Evolutionary conservation across 2,113 vertebrate genomes (phyloP).

Genomic region (Corythoichthys intestinalis): DNA sequence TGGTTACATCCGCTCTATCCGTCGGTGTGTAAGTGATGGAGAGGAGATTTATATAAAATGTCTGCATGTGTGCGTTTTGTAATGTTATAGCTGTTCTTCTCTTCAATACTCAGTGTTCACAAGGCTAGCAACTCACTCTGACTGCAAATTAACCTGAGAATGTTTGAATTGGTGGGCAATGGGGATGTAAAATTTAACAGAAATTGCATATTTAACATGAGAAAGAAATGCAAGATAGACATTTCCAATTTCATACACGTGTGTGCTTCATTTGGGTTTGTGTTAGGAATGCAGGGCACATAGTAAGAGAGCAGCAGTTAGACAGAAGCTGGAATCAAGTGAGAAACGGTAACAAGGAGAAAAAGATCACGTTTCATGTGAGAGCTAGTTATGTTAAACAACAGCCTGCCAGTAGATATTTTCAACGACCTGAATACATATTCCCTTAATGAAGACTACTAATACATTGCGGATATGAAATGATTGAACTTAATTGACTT

Average conservation of each 20-base stretch:
- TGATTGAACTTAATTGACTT: not conserved
- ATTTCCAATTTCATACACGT: slow-evolving; percentile 5
- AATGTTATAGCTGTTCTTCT: slow-evolving; percentile 63
- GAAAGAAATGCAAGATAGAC: slow-evolving; percentile 5
- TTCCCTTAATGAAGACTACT: slow-evolving; percentile 22
- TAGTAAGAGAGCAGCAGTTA: slow-evolving; percentile 48
- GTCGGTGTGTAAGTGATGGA: slow-evolving; percentile 23
- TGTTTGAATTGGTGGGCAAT: slow-evolving; percentile 59
- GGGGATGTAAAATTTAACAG: slow-evolving; percentile 61
- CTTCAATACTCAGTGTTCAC: slow-evolving; percentile 55
- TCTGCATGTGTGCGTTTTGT: slow-evolving; percentile 17
- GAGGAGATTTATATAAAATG: slow-evolving; percentile 5
- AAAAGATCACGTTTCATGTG: slow-evolving; percentile 29
- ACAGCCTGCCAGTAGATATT: slow-evolving; percentile 16
- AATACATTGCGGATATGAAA: slow-evolving; percentile 17
- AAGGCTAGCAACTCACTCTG: slow-evolving; percentile 49
- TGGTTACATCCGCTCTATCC: slow-evolving; percentile 52
- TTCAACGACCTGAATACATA: slow-evolving; percentile 24
- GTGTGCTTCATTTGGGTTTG: slow-evolving; percentile 27
- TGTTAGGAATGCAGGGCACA: slow-evolving; percentile 47
- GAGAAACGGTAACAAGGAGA: slow-evolving; percentile 48
- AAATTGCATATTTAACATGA: slow-evolving; percentile 57
- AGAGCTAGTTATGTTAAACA: slow-evolving; percentile 32
- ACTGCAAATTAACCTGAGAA: slow-evolving; percentile 67
- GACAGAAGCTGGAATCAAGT: slow-evolving; percentile 53